A percentile compares a stretch with the other conserved stretches of the same genome.
Evolutionary conservation across 1,140 invertebrate species (phyloP).

Genomic region (Lethrus apterus): DNA sequence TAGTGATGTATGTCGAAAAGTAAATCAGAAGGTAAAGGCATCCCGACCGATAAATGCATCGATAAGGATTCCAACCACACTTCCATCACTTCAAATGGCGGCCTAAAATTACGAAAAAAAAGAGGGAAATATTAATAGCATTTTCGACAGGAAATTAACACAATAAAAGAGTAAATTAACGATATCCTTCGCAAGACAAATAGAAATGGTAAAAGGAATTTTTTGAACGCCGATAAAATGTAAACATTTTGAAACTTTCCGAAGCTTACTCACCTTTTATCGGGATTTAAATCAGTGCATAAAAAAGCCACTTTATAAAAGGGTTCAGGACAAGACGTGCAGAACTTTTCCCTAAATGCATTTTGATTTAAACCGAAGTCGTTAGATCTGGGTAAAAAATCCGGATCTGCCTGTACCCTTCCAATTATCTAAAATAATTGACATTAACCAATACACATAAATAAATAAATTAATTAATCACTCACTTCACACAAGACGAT

Average conservation of each 20-base stretch:
- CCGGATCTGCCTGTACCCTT: slow-evolving; percentile 86
- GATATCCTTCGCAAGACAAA: too few relatives aligned
- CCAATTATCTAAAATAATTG: slow-evolving; percentile 71
- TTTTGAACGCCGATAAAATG: too few relatives aligned
- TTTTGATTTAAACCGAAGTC: slow-evolving; percentile 88
- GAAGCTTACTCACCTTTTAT: slow-evolving; percentile 53
- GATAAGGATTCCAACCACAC: slow-evolving; percentile 72
- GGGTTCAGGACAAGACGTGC: slow-evolving; percentile 75
- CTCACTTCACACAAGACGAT: slow-evolving; percentile 90
- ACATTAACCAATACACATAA: not conserved
- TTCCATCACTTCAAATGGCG: slow-evolving; percentile 79
- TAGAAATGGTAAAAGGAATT: too few relatives aligned
- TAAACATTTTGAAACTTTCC: too few relatives aligned
- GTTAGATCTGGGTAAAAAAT: slow-evolving; percentile 78
- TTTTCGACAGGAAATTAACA: too few relatives aligned
- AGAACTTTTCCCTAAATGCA: slow-evolving; percentile 82
- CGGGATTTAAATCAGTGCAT: slow-evolving; percentile 83
- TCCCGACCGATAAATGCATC: slow-evolving; percentile 60
- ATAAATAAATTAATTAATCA: not conserved
- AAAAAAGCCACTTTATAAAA: slow-evolving; percentile 83
- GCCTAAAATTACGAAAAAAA: slow-evolving; percentile 54
- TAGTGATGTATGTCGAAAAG: slow-evolving; percentile 71
- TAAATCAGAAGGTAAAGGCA: slow-evolving; percentile 56
- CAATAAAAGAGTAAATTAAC: too few relatives aligned
- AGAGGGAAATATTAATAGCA: too few relatives aligned